A percentile compares a stretch with the other conserved stretches of the same genome.
Conservation (phyloP, 1,140 invertebrate species). For the Aphelinus atriplicis region DNA sequence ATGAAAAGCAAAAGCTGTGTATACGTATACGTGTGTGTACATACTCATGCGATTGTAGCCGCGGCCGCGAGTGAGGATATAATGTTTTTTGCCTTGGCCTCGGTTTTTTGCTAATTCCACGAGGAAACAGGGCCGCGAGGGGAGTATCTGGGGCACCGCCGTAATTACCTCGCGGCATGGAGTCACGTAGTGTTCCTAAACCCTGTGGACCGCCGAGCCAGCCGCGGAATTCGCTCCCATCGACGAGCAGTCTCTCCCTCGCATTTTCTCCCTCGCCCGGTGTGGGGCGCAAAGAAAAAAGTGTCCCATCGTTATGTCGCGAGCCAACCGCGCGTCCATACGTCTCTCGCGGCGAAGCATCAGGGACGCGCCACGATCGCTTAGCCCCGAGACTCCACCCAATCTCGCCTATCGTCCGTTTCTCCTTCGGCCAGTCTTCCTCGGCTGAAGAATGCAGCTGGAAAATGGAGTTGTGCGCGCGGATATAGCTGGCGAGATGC, state of each 20-base stretch:
- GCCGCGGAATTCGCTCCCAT: constrained; percentile 40
- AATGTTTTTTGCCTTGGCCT: no score
- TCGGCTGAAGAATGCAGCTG: constrained; percentile 43
- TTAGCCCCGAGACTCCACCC: neutral
- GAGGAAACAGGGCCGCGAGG: no score
- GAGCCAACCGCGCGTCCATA: neutral
- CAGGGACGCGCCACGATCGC: neutral
- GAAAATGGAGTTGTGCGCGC: constrained; percentile 38
- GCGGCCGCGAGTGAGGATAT: no score
- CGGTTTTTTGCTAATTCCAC: no score
- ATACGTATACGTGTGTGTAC: no score
- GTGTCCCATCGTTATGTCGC: no score
- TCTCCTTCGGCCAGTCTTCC: constrained; percentile 36
- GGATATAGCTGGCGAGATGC: constrained; percentile 5
- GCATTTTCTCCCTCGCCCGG: neutral
- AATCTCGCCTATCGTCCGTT: neutral
- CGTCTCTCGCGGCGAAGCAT: neutral
- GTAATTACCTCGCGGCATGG: constrained; percentile 48
- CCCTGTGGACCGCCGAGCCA: constrained; percentile 36
- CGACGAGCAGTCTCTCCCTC: constrained; percentile 22
- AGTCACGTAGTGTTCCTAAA: constrained; percentile 47
- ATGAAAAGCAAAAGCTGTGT: no score
- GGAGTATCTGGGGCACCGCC: constrained; percentile 38
- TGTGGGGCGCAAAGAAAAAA: no score
- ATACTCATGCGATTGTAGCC: no score